Percentiles rank a stretch among this genome's conserved stretches.
phyloP scores from a whole-genome alignment of 1,140 invertebrate genomes.

The Lepidostoma basale region DNA sequence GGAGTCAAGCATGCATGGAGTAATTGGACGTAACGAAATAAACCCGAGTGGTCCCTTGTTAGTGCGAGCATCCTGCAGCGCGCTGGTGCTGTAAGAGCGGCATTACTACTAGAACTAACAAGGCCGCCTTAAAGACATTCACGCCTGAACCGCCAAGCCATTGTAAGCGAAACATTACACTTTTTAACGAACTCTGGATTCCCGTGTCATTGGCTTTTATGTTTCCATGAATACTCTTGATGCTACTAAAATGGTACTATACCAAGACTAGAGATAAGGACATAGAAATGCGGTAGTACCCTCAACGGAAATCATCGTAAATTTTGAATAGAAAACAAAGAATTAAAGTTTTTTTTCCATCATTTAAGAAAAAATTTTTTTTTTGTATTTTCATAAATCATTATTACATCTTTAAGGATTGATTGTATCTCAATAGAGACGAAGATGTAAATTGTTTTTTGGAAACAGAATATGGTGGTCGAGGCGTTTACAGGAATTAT shows the following conservation, averaged over 20 bases:
- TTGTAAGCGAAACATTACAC: constrained; percentile 30
- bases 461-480: too few relatives aligned
- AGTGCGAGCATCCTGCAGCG: not conserved
- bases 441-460: too few relatives aligned
- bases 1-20: not conserved
- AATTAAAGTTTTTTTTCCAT: too few relatives aligned
- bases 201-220: constrained; percentile 24
- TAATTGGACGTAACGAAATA: not conserved
- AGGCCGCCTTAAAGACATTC: constrained; percentile 26
- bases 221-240: constrained; percentile 23
- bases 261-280: constrained; percentile 9
- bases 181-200: constrained; percentile 30
- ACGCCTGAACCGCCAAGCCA: constrained; percentile 14
- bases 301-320: too few relatives aligned
- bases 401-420: too few relatives aligned
- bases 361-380: too few relatives aligned
- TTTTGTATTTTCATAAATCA: too few relatives aligned
- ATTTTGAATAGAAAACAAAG: too few relatives aligned
- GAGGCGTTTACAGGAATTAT: too few relatives aligned
- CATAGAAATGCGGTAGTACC: too few relatives aligned
- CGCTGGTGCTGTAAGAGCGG: not conserved
- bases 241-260: constrained; percentile 8
- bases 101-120: constrained; percentile 25
- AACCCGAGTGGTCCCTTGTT: constrained; percentile 11
- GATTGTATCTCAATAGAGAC: too few relatives aligned